Evolutionary conservation across 2,797 vertebrate genomes (phyloP).

Genomic region (Acanthurus leucopareius): DNA sequence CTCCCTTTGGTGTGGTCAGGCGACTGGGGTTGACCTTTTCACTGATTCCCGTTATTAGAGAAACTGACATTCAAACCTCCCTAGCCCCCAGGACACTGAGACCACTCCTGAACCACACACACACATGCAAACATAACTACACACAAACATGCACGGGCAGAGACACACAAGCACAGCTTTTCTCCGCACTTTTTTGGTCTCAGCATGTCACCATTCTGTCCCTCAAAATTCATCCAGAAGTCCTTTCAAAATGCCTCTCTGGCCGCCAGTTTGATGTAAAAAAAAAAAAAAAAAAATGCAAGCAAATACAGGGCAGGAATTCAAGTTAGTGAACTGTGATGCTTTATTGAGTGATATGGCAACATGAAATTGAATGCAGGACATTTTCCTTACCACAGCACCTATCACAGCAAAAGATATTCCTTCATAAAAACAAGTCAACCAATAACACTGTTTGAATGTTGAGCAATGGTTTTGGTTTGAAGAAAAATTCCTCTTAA

Average conservation of each 20-base stretch:
- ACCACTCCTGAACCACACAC: slow-evolving; percentile 60
- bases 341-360: background rate
- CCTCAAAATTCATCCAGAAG: slow-evolving; percentile 30
- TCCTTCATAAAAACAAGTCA: background rate
- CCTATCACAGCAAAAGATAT: background rate
- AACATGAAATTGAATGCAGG: background rate
- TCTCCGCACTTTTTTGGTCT: slow-evolving; percentile 9
- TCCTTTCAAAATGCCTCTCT: slow-evolving; percentile 14
- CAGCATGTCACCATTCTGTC: slow-evolving; percentile 11
- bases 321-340: background rate
- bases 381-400: background rate
- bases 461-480: background rate
- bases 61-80: slow-evolving; percentile 88
- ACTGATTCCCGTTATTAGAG: slow-evolving; percentile 87
- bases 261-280: background rate
- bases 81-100: slow-evolving; percentile 82
- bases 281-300: background rate
- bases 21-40: slow-evolving; percentile 86
- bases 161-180: background rate
- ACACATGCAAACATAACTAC: slow-evolving; percentile 30
- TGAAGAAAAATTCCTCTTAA: background rate
- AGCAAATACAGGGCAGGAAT: background rate
- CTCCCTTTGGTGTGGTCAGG: slow-evolving; percentile 73
- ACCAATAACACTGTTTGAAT: background rate
- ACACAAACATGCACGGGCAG: slow-evolving; percentile 19